A percentile compares a stretch with the other conserved stretches of the same genome.
Evolutionary conservation across 2,888 invertebrate species (phyloP).

Genomic region (Boloria euphrosyne): DNA sequence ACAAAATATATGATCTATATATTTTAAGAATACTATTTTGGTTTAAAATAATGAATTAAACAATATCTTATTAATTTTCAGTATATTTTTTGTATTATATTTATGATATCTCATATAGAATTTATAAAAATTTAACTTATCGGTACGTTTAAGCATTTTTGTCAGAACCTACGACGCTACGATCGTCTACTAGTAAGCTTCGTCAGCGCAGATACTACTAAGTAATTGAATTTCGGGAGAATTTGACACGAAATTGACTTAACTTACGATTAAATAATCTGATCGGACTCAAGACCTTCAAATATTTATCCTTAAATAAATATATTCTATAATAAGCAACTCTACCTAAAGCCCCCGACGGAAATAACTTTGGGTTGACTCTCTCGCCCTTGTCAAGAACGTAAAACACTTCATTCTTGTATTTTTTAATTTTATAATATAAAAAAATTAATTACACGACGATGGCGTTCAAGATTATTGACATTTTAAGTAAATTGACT

Average conservation of each 20-base stretch:
- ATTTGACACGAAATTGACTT: slow-evolving; percentile 81
- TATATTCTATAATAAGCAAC: slow-evolving; percentile 36
- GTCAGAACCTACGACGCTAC: slow-evolving; percentile 57
- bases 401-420: no score
- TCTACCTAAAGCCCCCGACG: slow-evolving; percentile 34
- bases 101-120: not conserved
- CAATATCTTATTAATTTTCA: no score
- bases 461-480: not conserved
- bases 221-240: slow-evolving; percentile 83
- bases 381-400: no score
- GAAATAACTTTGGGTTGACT: not conserved
- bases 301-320: slow-evolving; percentile 48
- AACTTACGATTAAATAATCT: slow-evolving; percentile 57
- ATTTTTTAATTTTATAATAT: no score
- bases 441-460: no score
- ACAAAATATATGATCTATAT: no score
- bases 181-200: slow-evolving; percentile 55
- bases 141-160: not conserved
- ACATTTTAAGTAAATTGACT: not conserved
- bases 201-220: slow-evolving; percentile 60
- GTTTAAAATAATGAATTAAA: no score
- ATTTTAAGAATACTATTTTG: no score
- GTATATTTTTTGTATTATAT: no score
- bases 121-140: not conserved
- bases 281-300: slow-evolving; percentile 36